Evolutionary conservation across 2,113 vertebrate species (phyloP).

Genomic region (Canis aureus): DNA sequence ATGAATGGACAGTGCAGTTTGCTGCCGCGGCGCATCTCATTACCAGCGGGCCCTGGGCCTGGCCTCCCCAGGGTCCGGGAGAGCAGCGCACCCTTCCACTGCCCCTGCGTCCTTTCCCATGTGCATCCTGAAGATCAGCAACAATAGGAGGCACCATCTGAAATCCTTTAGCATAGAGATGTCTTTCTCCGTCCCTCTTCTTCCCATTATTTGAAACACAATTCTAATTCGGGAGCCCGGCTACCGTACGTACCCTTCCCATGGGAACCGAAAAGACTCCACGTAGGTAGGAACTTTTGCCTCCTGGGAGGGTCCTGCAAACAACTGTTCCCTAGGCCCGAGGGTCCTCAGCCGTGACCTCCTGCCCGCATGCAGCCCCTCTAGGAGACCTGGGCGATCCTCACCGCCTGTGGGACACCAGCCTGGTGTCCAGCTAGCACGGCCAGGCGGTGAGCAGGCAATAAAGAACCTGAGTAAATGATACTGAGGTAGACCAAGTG

Average conservation of each 20-base stretch:
- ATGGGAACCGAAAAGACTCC: neutral
- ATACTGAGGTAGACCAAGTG: neutral
- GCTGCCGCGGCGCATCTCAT: conserved; percentile 81
- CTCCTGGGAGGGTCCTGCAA: accelerated
- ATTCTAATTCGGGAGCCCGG: neutral
- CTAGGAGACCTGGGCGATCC: neutral
- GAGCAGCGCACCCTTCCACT: conserved; percentile 11
- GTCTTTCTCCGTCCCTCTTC: neutral
- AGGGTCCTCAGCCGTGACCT: neutral
- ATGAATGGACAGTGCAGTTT: conserved; percentile 89
- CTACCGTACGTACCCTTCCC: neutral
- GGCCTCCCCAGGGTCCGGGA: conserved; percentile 74
- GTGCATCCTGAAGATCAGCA: conserved; percentile 58
- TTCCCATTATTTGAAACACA: conserved; percentile 67
- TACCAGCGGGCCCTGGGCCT: conserved; percentile 72
- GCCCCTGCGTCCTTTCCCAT: conserved; percentile 51
- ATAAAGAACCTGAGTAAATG: neutral
- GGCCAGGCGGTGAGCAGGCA: neutral
- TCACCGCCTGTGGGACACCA: neutral
- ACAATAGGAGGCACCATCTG: conserved; percentile 55
- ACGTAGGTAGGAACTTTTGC: neutral
- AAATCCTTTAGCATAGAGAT: conserved; percentile 59
- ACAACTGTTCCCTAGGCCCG: neutral
- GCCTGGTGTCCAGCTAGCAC: neutral
- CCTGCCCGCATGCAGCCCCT: accelerated